A percentile compares a stretch with the other conserved stretches of the same genome.
phyloP scores from a whole-genome alignment of 2,113 vertebrate species.

The Perca fluviatilis region DNA sequence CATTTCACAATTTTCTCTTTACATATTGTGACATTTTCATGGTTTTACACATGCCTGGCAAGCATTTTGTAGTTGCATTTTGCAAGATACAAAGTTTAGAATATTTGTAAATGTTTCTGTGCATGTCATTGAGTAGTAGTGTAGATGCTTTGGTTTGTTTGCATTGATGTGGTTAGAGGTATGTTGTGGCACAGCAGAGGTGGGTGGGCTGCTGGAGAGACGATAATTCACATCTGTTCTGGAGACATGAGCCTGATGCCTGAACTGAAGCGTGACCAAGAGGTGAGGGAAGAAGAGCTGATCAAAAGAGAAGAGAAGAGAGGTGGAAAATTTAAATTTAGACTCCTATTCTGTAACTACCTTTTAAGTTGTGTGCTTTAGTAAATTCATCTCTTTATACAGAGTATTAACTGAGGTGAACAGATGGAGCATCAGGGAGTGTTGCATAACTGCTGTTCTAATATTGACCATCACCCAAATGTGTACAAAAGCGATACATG shows the following conservation, averaged over 20 bases:
- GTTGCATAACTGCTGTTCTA: slow-evolving; percentile 50
- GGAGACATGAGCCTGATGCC: slow-evolving; percentile 57
- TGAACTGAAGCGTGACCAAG: slow-evolving; percentile 64
- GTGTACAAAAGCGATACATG: slow-evolving; percentile 7
- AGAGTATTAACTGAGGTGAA: slow-evolving; percentile 25
- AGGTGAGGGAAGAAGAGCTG: slow-evolving; percentile 33
- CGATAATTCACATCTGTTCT: slow-evolving; percentile 72
- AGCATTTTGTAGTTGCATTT: neutral
- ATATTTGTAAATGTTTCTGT: neutral
- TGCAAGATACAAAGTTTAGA: neutral
- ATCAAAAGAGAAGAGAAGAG: slow-evolving; percentile 54
- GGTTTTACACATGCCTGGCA: neutral
- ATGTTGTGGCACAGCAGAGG: slow-evolving; percentile 2
- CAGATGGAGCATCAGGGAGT: slow-evolving; percentile 50
- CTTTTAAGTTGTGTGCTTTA: slow-evolving; percentile 25
- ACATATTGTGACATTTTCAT: neutral
- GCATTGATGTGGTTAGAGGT: neutral
- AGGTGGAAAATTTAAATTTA: slow-evolving; percentile 53
- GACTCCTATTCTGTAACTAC: neutral
- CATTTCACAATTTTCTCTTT: neutral
- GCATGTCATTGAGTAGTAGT: neutral
- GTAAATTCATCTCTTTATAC: slow-evolving; percentile 24
- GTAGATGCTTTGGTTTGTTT: neutral
- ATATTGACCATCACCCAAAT: slow-evolving; percentile 19
- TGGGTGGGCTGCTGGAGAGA: slow-evolving; percentile 33